Evolutionary conservation across 1,140 invertebrate genomes (phyloP).

Genomic region (Harpegnathos saltator): DNA sequence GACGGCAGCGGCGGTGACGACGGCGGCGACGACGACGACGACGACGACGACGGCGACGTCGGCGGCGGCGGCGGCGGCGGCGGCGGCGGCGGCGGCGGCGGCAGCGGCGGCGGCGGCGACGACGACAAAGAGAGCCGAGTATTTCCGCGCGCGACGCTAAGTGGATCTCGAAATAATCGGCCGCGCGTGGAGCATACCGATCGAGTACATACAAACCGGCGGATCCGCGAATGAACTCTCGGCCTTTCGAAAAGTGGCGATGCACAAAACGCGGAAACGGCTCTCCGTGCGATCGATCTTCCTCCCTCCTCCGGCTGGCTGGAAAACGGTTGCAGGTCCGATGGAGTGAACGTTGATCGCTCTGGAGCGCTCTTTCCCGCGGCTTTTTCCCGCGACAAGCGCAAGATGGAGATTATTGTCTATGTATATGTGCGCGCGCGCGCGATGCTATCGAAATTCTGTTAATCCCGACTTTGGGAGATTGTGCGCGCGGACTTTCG

Average conservation of each 20-base stretch:
- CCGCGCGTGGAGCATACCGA: slow-evolving; percentile 29
- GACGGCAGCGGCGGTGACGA: too few species aligned
- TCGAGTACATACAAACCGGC: background rate
- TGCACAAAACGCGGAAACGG: background rate
- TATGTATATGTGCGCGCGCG: too few species aligned
- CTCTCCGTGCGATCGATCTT: background rate
- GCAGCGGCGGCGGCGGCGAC: background rate
- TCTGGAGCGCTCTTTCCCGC: too few species aligned
- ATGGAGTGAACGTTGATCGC: background rate
- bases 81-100: too few species aligned
- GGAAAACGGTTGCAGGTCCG: background rate
- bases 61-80: background rate
- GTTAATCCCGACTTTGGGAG: background rate
- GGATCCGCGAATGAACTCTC: slow-evolving; percentile 2
- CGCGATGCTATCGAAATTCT: background rate
- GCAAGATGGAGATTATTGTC: background rate
- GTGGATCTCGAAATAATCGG: slow-evolving; percentile 58
- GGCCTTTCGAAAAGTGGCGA: background rate
- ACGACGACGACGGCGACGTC: too few species aligned
- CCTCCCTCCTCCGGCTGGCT: too few species aligned
- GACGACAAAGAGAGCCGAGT: background rate
- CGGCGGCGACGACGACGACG: background rate
- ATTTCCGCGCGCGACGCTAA: slow-evolving; percentile 42
- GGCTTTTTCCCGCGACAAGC: background rate
- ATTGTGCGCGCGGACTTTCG: too few species aligned